Evolutionary conservation across 2,888 invertebrate genomes (phyloP), one percentile per base, ranked within the genome.

Genomic region (Anorthoa munda): DNA sequence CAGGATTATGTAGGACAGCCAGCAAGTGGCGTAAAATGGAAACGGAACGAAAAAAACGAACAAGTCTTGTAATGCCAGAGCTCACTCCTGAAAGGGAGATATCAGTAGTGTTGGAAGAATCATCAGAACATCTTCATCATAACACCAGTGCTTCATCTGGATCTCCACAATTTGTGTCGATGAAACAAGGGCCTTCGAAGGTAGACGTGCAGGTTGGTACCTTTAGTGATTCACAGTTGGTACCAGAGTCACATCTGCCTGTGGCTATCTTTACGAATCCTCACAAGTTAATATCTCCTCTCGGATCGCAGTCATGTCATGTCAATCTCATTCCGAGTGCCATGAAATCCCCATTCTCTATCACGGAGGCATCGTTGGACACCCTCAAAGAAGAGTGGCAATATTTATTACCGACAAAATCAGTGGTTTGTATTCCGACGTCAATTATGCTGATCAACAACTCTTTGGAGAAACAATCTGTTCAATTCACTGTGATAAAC

Each of bases 401-500:
- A 59, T 18, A 70, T 51, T 72, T 88, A 23, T 85, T 86, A 69
- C 79, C 88, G 77, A 90, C 90, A 3, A 81, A 86, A 56, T 74
- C 75, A n/a, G 79, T 95, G 4, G 79, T 83, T 81, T 90, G 87
- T 84, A 82, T 61, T 64, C 94, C 95, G 11, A 77, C 87, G 53
- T 75, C 86, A 84, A 89, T 95, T 64, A 75, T 73, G 55, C 86
- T 95, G 31, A 72, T 71, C 26, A 82, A 88, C 46, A 85, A 88
- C 18, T 83, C 84, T 63, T 75, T 86, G 66, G 75, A 87, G 26
- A 82, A 92, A 81, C 93, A 95, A 85, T 82, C 39, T n/a, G 55
- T 92, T 18, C 85, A 89, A 79, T 94, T 95, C 82, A 87, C 90
- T 15, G 60, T 95, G 61, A 80, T 87, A 46, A 95, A 95, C 87